Conservation (phyloP, 2,888 invertebrate genomes). For the Cerastis leucographa region DNA sequence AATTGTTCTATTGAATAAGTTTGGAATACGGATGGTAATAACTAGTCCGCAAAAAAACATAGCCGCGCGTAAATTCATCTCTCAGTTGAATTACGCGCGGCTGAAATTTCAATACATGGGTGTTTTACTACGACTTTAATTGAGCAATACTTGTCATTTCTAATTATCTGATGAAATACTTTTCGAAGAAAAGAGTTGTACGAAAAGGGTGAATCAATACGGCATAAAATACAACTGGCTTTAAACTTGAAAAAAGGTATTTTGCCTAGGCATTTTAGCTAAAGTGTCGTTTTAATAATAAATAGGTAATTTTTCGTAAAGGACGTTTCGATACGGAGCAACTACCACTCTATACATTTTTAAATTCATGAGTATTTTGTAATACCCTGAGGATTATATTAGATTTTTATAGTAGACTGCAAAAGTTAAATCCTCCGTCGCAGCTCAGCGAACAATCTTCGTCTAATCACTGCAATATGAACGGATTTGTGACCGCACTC, state of each 20-base stretch:
- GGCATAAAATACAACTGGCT: neutral
- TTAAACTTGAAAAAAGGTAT: too few species aligned
- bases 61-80: neutral
- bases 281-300: too few species aligned
- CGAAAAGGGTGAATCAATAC: neutral
- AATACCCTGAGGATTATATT: neutral
- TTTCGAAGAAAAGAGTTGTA: neutral
- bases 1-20: neutral
- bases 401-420: neutral
- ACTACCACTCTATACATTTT: neutral
- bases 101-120: too few species aligned
- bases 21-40: neutral
- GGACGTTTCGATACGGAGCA: too few species aligned
- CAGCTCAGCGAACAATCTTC: neutral
- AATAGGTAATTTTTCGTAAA: too few species aligned
- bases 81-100: too few species aligned
- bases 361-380: neutral
- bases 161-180: neutral
- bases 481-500: constrained; percentile 19
- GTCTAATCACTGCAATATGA: constrained; percentile 8
- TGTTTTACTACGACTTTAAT: neutral
- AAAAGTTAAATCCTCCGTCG: neutral
- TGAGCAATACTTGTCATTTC: neutral
- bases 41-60: neutral
- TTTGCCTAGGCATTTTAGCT: too few species aligned